Conservation (phyloP, 2,113 vertebrate genomes). For the Tamias sibiricus region DNA sequence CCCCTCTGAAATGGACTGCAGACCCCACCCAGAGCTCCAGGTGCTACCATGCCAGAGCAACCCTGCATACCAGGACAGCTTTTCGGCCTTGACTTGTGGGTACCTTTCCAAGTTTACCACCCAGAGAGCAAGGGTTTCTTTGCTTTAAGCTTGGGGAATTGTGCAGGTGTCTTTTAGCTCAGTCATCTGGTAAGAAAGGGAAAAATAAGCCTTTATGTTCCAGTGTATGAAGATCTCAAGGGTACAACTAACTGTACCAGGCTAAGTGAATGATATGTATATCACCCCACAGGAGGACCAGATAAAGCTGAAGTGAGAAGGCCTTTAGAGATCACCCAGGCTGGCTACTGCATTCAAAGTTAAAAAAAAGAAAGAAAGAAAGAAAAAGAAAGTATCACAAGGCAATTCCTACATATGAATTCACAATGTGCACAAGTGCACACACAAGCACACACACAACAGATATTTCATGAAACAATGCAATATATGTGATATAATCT, state of each 20-base stretch:
- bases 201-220: neutral
- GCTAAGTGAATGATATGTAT: neutral
- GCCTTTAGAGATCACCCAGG: no score
- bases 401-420: neutral
- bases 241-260: neutral
- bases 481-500: neutral
- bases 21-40: neutral
- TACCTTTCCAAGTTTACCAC: conserved; percentile 2
- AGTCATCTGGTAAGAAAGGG: conserved; percentile 17
- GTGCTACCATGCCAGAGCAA: neutral
- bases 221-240: conserved; percentile 27
- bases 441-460: neutral
- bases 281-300: conserved; percentile 15
- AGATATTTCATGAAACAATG: neutral
- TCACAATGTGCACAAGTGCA: neutral
- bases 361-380: no score
- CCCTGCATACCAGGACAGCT: neutral
- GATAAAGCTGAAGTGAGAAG: neutral
- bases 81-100: neutral
- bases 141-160: conserved; percentile 51
- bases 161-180: conserved; percentile 52
- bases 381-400: neutral
- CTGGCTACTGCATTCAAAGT: no score
- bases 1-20: neutral
- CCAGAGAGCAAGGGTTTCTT: conserved; percentile 49